phyloP scores from a whole-genome alignment of 2,797 vertebrate genomes.

The Chiropotes sagulatus region DNA sequence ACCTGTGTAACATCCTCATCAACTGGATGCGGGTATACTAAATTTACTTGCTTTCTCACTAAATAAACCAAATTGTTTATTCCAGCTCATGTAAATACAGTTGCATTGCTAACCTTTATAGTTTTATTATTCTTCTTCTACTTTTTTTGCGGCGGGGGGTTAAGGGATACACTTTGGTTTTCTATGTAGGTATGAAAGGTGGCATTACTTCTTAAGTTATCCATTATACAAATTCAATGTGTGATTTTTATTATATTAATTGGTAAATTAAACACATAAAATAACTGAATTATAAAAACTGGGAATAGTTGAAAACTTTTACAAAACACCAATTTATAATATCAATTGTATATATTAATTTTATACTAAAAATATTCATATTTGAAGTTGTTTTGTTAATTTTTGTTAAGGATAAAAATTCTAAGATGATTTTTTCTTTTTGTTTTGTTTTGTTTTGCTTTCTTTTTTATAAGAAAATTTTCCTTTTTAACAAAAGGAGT shows the following conservation, averaged over 20 bases:
- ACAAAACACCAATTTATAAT: not conserved
- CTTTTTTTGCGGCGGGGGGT: not conserved
- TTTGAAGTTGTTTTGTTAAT: not conserved
- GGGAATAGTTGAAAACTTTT: not conserved
- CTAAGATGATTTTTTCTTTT: not conserved
- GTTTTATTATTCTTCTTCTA: not conserved
- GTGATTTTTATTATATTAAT: conserved; percentile 1
- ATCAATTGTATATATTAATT: not conserved
- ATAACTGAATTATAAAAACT: not conserved
- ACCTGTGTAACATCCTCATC: not conserved
- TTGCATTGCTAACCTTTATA: not conserved
- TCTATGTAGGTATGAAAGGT: not conserved
- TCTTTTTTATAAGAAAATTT: not conserved
- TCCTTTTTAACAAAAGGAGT: not conserved
- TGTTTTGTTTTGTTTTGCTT: not conserved
- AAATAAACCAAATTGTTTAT: not conserved
- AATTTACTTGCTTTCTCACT: not conserved
- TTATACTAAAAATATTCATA: not conserved
- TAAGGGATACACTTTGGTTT: not conserved
- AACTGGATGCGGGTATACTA: not conserved
- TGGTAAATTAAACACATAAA: conserved; percentile 10
- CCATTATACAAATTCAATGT: not conserved
- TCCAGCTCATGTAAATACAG: not conserved
- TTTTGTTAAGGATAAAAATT: not conserved
- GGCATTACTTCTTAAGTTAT: not conserved